Evolutionary conservation across 1,140 invertebrate genomes (phyloP).

Genomic region (Oscheius sp.): DNA sequence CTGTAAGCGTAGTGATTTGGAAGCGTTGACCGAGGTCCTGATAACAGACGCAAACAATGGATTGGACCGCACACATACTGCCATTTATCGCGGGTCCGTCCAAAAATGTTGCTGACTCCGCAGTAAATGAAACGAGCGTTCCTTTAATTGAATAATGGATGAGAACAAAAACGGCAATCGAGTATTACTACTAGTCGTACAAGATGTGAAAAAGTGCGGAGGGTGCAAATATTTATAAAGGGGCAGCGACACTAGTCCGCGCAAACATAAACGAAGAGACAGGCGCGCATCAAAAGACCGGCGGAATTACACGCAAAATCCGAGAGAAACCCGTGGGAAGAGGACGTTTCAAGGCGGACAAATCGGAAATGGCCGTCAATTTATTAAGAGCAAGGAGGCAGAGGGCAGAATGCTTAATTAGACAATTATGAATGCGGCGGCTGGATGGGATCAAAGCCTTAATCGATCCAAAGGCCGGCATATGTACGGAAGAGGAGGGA

Average conservation of each 20-base stretch:
- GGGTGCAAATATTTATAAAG: constrained; percentile 8
- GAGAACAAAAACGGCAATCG: no score
- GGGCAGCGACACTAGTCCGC: background rate
- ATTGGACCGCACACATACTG: no score
- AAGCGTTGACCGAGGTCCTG: no score
- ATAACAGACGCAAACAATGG: no score
- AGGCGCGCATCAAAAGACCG: background rate
- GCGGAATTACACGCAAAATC: background rate
- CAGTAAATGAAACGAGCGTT: no score
- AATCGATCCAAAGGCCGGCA: no score
- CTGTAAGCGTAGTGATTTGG: no score
- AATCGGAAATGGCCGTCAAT: constrained; percentile 2
- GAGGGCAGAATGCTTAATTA: constrained; percentile 8
- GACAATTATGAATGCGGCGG: constrained; percentile 1
- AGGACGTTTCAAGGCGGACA: background rate
- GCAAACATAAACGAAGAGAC: background rate
- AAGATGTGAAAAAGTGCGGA: background rate
- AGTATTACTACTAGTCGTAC: no score
- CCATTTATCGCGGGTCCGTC: no score
- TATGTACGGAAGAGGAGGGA: no score
- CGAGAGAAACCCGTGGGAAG: background rate
- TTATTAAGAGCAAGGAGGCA: constrained; percentile 12
- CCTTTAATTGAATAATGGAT: no score
- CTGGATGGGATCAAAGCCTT: background rate
- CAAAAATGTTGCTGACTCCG: no score